Conservation (phyloP, 2,888 invertebrate genomes). For the Hydroisotoma schaefferi region DNA sequence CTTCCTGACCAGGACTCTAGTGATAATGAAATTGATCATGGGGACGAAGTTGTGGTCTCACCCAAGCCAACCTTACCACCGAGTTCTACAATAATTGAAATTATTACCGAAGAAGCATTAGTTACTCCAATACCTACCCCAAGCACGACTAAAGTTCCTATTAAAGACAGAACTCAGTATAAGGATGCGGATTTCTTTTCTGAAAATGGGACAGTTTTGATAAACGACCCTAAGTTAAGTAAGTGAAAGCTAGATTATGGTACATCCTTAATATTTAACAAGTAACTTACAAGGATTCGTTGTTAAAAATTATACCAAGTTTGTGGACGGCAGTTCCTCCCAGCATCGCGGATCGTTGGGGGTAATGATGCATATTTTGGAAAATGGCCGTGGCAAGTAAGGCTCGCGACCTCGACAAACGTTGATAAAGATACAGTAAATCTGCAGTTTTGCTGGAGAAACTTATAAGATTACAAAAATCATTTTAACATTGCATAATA, state of each 20-base stretch:
- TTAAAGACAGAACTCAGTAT: slow-evolving; percentile 15
- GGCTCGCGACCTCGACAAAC: no score
- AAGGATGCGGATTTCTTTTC: slow-evolving; percentile 32
- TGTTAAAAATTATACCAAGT: slow-evolving; percentile 15
- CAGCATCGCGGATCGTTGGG: slow-evolving; percentile 36
- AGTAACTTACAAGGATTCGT: background rate
- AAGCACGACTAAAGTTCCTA: slow-evolving; percentile 14
- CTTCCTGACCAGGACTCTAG: slow-evolving; percentile 6
- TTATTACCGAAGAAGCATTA: background rate
- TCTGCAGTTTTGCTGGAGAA: no score
- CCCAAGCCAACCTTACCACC: background rate
- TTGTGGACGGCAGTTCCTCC: slow-evolving; percentile 42
- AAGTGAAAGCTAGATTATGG: slow-evolving; percentile 9
- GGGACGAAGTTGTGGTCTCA: background rate
- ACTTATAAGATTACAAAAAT: no score
- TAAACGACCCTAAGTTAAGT: slow-evolving; percentile 28
- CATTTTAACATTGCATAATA: no score
- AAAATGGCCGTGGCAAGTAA: slow-evolving; percentile 42
- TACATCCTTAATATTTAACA: slow-evolving; percentile 1
- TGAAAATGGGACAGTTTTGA: slow-evolving; percentile 31
- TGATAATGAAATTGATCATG: slow-evolving; percentile 23
- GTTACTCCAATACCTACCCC: background rate
- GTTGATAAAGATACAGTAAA: no score
- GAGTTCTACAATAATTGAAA: background rate
- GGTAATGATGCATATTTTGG: slow-evolving; percentile 33